phyloP scores from a whole-genome alignment of 1,140 invertebrate species.

The Trissolcus basalis region DNA sequence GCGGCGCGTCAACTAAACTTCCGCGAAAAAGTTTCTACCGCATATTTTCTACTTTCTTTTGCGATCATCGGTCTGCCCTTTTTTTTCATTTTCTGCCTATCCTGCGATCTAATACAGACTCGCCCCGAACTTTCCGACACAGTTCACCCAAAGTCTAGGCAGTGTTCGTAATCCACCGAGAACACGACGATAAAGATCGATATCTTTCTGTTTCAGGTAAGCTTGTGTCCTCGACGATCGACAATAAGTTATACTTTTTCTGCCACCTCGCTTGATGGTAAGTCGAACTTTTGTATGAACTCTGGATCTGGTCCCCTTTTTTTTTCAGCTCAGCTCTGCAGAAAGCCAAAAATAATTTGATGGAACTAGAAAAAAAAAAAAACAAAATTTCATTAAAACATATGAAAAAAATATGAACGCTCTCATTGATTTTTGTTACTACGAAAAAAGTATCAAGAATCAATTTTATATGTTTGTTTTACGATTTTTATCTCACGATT shows the following conservation, averaged over 20 bases:
- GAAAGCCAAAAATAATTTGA: too few species aligned
- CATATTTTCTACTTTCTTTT: conserved; percentile 67
- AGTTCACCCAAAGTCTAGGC: conserved; percentile 50
- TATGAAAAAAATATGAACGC: too few species aligned
- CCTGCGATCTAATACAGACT: conserved; percentile 61
- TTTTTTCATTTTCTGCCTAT: conserved; percentile 32
- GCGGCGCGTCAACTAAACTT: conserved; percentile 62
- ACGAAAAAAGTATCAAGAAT: too few species aligned
- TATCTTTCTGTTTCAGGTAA: conserved; percentile 66
- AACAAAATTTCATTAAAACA: too few species aligned
- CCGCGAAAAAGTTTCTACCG: conserved; percentile 61
- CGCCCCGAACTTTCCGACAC: conserved; percentile 62
- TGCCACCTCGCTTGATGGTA: conserved; percentile 43
- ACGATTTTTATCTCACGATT: too few species aligned
- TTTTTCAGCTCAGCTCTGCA: too few species aligned
- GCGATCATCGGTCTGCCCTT: conserved; percentile 62
- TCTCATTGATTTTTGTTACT: too few species aligned
- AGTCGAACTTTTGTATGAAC: conserved; percentile 58
- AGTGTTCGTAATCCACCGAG: conserved; percentile 55
- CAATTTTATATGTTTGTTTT: too few species aligned
- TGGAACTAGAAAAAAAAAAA: too few species aligned
- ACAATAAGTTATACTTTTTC: conserved; percentile 53
- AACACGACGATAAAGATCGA: conserved; percentile 68
- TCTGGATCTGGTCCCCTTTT: conserved; percentile 12
- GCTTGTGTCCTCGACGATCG: conserved; percentile 56